Evolutionary conservation across 2,113 vertebrate genomes (phyloP).

Genomic region (Paratilapia polleni): DNA sequence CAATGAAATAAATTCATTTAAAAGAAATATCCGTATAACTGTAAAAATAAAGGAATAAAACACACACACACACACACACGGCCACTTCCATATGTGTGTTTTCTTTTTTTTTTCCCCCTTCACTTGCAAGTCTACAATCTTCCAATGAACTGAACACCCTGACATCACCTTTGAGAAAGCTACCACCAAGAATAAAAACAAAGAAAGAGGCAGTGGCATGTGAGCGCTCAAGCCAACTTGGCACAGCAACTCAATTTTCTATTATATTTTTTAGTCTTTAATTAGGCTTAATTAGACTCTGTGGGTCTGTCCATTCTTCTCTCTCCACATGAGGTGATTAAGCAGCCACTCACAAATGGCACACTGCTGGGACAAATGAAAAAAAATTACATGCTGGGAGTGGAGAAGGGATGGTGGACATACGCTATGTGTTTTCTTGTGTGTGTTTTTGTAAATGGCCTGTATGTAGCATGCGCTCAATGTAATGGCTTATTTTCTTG

Average conservation of each 20-base stretch:
- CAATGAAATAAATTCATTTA: not conserved
- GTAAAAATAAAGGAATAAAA: constrained; percentile 1
- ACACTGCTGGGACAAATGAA: constrained; percentile 42
- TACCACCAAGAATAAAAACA: not conserved
- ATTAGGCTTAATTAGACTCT: constrained; percentile 69
- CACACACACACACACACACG: not conserved
- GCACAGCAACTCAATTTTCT: constrained; percentile 22
- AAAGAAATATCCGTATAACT: not conserved
- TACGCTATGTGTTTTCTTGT: not conserved
- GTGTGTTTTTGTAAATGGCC: not conserved
- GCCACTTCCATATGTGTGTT: not conserved
- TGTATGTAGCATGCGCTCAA: not conserved
- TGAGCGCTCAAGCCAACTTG: constrained; percentile 25
- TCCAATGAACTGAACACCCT: not conserved
- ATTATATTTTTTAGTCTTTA: constrained; percentile 56
- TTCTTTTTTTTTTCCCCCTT: not conserved
- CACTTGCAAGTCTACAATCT: not conserved
- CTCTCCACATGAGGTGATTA: constrained; percentile 45
- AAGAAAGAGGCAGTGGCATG: not conserved
- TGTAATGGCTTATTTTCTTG: constrained; percentile 14
- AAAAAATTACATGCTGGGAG: constrained; percentile 1
- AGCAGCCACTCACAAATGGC: constrained; percentile 21
- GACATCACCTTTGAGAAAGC: not conserved
- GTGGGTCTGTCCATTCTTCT: constrained; percentile 52
- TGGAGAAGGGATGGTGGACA: not conserved